phyloP scores from a whole-genome alignment of 2,888 invertebrate species.

The Furcula furcula region DNA sequence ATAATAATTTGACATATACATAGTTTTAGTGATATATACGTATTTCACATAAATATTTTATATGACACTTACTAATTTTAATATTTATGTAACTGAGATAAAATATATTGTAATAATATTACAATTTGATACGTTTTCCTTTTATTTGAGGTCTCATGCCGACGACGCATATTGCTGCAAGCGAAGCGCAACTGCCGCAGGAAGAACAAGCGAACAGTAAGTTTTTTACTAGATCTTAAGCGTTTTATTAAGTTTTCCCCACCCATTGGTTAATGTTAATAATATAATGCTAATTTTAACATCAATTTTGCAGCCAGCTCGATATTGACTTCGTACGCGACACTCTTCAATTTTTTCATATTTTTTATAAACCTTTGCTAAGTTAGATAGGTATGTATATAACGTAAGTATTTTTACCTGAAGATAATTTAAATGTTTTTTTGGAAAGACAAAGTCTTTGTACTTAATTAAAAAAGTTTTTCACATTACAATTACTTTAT shows the following conservation, averaged over 20 bases:
- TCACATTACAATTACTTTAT: neutral
- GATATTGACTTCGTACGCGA: neutral
- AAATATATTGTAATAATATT: no score
- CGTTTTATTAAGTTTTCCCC: no score
- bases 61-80: no score
- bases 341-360: neutral
- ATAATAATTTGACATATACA: no score
- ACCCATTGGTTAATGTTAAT: no score
- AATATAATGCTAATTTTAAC: no score
- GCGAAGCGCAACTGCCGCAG: slow-evolving; percentile 62
- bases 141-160: slow-evolving; percentile 63
- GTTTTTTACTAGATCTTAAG: slow-evolving; percentile 15
- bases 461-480: neutral
- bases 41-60: no score
- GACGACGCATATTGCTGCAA: slow-evolving; percentile 56
- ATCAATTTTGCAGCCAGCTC: neutral
- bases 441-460: neutral
- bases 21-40: no score
- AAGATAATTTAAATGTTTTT: neutral
- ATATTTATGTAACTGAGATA: no score
- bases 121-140: slow-evolving; percentile 9
- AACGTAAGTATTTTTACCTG: no score
- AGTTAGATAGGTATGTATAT: neutral
- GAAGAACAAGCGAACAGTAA: slow-evolving; percentile 60
- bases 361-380: neutral